phyloP scores from a whole-genome alignment of 2,113 vertebrate species.

The Poeciliopsis retropinna region DNA sequence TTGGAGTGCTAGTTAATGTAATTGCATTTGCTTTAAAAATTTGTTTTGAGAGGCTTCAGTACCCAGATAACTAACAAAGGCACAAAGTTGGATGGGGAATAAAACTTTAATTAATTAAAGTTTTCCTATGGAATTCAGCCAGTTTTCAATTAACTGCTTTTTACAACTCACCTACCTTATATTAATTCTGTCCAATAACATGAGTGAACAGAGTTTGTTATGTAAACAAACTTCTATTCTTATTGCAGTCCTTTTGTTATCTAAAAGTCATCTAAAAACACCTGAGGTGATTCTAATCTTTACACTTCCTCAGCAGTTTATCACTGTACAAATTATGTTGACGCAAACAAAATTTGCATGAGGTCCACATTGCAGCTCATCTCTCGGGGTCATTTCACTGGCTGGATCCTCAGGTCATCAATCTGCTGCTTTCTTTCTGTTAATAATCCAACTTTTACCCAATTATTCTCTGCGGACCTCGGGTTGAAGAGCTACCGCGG shows the following conservation, averaged over 20 bases:
- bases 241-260: neutral
- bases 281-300: neutral
- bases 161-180: no score
- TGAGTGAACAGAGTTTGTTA: neutral
- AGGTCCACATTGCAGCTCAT: slow-evolving; percentile 10
- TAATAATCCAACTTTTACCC: slow-evolving; percentile 27
- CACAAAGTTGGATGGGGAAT: no score
- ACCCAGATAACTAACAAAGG: no score
- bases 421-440: slow-evolving; percentile 16
- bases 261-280: neutral
- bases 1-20: no score
- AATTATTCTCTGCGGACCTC: slow-evolving; percentile 31
- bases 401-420: slow-evolving; percentile 6
- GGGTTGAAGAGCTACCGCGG: slow-evolving; percentile 9
- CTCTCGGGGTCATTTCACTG: neutral
- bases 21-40: no score
- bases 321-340: neutral
- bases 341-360: slow-evolving; percentile 18
- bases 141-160: no score
- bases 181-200: neutral
- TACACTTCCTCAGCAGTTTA: slow-evolving; percentile 9
- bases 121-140: no score
- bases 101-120: no score
- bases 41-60: no score
- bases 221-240: neutral